Conservation (phyloP, 2,888 invertebrate species). For the Drosophila falleni region DNA sequence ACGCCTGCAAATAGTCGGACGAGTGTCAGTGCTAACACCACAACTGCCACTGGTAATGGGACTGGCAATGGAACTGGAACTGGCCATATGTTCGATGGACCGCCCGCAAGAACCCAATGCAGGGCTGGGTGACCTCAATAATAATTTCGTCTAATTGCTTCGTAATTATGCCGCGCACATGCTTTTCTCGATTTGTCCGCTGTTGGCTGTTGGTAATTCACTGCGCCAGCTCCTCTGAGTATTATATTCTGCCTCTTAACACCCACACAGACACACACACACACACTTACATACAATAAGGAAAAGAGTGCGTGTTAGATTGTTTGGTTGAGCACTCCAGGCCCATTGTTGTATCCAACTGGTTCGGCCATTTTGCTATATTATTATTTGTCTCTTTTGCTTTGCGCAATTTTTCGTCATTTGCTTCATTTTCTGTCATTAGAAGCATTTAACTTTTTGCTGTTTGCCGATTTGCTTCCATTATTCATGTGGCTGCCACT, state of each 20-base stretch:
- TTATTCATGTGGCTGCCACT: slow-evolving; percentile 65
- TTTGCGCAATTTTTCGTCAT: slow-evolving; percentile 79
- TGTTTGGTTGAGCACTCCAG: slow-evolving; percentile 26
- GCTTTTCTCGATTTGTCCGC: slow-evolving; percentile 75
- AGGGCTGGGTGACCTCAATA: slow-evolving; percentile 72
- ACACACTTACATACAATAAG: background rate
- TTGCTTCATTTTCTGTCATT: slow-evolving; percentile 79
- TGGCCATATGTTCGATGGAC: slow-evolving; percentile 69
- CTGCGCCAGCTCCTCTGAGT: slow-evolving; percentile 51
- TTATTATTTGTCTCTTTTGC: slow-evolving; percentile 80
- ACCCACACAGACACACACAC: background rate
- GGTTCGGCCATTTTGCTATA: slow-evolving; percentile 64
- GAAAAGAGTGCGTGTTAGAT: slow-evolving; percentile 37
- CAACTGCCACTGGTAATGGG: slow-evolving; percentile 30
- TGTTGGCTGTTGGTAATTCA: slow-evolving; percentile 70
- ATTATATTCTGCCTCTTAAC: slow-evolving; percentile 16
- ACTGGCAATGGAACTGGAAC: slow-evolving; percentile 45
- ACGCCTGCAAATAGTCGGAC: slow-evolving; percentile 50
- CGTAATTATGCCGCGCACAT: slow-evolving; percentile 82
- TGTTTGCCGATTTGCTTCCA: slow-evolving; percentile 75
- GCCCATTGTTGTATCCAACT: slow-evolving; percentile 28
- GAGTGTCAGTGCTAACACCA: slow-evolving; percentile 6
- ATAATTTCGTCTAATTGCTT: slow-evolving; percentile 82
- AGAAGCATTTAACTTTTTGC: slow-evolving; percentile 82
- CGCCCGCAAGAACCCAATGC: slow-evolving; percentile 15